Evolutionary conservation across 2,888 invertebrate genomes (phyloP).

Genomic region (Rhopalosiphum nymphaeae): DNA sequence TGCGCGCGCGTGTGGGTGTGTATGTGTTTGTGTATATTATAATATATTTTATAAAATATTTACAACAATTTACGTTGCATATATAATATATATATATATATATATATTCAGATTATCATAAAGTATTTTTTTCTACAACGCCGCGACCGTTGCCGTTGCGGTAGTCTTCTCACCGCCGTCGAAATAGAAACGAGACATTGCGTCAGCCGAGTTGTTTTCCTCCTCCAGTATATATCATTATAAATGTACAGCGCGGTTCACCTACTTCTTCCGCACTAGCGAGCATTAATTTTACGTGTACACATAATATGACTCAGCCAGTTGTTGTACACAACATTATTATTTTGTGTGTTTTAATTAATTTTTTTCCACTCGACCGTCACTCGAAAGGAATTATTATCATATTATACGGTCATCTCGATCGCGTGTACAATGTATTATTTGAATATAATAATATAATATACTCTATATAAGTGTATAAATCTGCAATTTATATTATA

Average conservation of each 20-base stretch:
- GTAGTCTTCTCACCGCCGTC: background rate
- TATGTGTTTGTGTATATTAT: background rate
- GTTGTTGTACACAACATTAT: background rate
- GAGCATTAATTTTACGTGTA: background rate
- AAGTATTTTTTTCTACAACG: background rate
- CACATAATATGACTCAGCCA: background rate
- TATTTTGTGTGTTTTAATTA: background rate
- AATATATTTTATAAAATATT: background rate
- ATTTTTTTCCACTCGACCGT: background rate
- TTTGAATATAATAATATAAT: background rate
- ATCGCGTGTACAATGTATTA: background rate
- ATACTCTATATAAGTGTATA: background rate
- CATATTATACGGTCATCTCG: background rate
- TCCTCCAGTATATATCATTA: background rate
- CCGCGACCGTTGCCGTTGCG: background rate
- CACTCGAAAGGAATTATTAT: background rate
- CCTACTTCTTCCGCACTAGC: conserved; percentile 36
- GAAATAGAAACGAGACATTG: conserved; percentile 51
- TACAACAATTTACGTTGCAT: background rate
- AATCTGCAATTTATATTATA: background rate
- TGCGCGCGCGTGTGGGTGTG: no score
- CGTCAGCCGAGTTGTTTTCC: conserved; percentile 57
- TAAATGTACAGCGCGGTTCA: conserved; percentile 10
- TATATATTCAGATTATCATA: background rate
- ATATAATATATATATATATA: background rate